phyloP scores from a whole-genome alignment of 2,888 invertebrate species.

The Pharmacophagus antenor region DNA sequence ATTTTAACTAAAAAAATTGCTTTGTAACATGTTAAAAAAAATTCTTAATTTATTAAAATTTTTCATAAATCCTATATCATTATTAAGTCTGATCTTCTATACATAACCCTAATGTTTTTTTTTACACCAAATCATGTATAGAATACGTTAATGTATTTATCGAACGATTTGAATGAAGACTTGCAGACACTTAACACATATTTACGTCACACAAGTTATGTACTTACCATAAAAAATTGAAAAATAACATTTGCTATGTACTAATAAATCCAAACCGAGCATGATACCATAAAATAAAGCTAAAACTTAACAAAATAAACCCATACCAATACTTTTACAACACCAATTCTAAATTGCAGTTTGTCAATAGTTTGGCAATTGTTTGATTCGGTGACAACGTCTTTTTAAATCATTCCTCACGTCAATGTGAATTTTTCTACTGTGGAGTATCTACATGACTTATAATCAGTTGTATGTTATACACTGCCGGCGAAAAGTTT shows the following conservation, averaged over 20 bases:
- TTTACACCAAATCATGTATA: no score
- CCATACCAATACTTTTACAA: constrained; percentile 37
- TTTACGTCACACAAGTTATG: constrained; percentile 1
- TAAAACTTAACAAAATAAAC: constrained; percentile 47
- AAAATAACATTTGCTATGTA: constrained; percentile 68
- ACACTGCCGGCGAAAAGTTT: no score
- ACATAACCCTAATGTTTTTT: no score
- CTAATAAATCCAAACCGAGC: constrained; percentile 46
- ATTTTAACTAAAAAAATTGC: background rate
- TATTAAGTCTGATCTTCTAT: no score
- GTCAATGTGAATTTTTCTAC: constrained; percentile 32
- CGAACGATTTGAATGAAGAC: background rate
- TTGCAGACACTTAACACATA: background rate
- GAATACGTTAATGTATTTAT: background rate
- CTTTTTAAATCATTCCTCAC: constrained; percentile 26
- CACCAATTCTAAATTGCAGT: constrained; percentile 32
- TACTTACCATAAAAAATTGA: constrained; percentile 69
- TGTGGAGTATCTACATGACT: constrained; percentile 7
- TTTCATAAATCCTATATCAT: no score
- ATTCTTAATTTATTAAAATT: no score
- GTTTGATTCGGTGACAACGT: constrained; percentile 29
- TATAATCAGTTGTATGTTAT: background rate
- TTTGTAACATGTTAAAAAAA: no score
- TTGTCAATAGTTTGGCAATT: constrained; percentile 37
- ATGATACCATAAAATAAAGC: constrained; percentile 54